These are phyloP conservation scores for Solea senegalensis DNA, from an alignment of 2,113 vertebrate genomes.

Conservation along the genomic window DNA sequence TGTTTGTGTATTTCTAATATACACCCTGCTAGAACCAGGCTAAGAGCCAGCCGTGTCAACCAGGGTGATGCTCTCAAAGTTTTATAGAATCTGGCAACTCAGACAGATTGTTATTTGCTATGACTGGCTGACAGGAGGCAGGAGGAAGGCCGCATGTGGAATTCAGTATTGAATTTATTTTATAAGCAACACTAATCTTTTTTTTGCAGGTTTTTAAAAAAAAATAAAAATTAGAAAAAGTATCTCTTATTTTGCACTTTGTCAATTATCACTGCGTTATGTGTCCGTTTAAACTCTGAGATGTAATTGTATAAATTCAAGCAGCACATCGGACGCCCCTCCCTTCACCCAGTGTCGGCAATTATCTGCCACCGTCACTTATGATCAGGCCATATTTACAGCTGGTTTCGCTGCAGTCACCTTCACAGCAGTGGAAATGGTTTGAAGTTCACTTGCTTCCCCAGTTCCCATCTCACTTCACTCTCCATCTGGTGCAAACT, in stretches of 20 bases:
- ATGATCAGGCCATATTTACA: conserved; percentile 18
- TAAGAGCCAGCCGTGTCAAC: no score
- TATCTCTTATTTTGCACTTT: neutral
- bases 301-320: conserved; percentile 6
- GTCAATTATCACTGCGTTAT: neutral
- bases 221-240: neutral
- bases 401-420: conserved; percentile 45
- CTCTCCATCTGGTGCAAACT: conserved; percentile 20
- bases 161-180: conserved; percentile 5
- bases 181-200: conserved; percentile 4
- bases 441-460: conserved; percentile 34
- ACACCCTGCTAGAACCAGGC: no score
- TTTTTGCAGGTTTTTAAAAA: neutral
- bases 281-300: neutral
- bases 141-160: conserved; percentile 1
- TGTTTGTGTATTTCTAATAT: no score
- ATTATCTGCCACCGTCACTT: conserved; percentile 33
- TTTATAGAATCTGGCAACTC: conserved; percentile 10
- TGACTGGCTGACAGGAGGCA: neutral
- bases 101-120: conserved; percentile 13
- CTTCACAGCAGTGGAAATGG: conserved; percentile 50
- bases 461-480: conserved; percentile 5
- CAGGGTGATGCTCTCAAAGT: neutral
- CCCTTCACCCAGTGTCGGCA: neutral
- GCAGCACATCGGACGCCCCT: neutral